phyloP scores from a whole-genome alignment of 2,888 invertebrate species.

The Ganaspis brasiliensis region DNA sequence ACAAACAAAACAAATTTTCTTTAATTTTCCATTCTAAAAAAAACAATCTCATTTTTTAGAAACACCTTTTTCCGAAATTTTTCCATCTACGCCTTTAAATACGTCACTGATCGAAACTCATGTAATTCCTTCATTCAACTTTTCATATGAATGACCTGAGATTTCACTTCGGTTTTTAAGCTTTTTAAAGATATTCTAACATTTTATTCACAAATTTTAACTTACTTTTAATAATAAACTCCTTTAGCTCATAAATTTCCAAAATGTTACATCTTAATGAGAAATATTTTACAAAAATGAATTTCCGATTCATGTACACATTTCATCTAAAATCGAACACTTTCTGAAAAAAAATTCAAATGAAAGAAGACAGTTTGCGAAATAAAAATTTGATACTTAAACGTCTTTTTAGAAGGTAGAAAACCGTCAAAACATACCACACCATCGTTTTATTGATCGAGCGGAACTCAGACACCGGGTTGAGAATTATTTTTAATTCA shows the following conservation, averaged over 20 bases:
- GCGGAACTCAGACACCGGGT: conserved; percentile 15
- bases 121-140: background rate
- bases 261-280: no score
- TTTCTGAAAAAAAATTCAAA: no score
- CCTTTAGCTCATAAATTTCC: no score
- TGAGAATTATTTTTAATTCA: background rate
- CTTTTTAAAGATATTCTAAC: background rate
- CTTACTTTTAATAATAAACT: no score
- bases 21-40: background rate
- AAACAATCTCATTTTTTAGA: background rate
- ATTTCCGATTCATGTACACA: no score
- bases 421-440: conserved; percentile 66
- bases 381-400: no score
- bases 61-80: background rate
- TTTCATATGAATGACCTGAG: background rate
- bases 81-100: background rate
- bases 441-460: conserved; percentile 75
- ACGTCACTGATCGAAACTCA: background rate
- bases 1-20: no score
- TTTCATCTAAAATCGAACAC: no score
- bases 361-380: no score
- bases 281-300: no score
- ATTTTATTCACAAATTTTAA: no score
- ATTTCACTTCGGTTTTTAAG: background rate
- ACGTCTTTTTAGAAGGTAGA: background rate